These are phyloP conservation scores for Anoplius nigerrimus DNA, from an alignment of 2,888 invertebrate species.

Conservation along the genomic window DNA sequence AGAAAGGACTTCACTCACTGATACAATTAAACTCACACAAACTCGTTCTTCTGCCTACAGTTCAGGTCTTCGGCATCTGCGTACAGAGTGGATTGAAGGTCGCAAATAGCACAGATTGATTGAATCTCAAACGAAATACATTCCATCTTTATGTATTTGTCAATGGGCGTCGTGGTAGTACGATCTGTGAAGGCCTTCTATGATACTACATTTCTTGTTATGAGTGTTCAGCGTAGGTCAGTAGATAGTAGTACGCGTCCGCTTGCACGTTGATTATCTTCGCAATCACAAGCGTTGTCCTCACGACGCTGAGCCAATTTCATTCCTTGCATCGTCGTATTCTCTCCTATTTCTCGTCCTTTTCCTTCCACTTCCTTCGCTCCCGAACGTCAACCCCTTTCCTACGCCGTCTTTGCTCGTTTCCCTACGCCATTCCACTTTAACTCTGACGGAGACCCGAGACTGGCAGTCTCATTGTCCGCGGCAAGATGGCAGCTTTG, in stretches of 20 bases:
- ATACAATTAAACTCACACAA: conserved; percentile 6
- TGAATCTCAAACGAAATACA: too few relatives aligned
- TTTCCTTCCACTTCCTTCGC: neutral
- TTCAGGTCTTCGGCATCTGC: too few relatives aligned
- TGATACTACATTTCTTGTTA: too few relatives aligned
- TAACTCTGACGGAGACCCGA: conserved; percentile 36
- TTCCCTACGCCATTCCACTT: conserved; percentile 15
- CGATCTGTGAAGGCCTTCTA: too few relatives aligned
- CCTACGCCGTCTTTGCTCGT: conserved; percentile 9
- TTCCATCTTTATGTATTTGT: too few relatives aligned
- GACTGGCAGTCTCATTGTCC: conserved; percentile 47
- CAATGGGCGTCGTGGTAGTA: too few relatives aligned
- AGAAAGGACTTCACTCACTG: conserved; percentile 17
- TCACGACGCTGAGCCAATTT: conserved; percentile 36
- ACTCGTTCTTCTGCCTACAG: too few relatives aligned
- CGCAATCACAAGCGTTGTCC: conserved; percentile 16
- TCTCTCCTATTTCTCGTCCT: neutral
- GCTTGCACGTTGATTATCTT: neutral
- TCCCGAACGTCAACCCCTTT: conserved; percentile 11
- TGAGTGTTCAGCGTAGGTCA: too few relatives aligned
- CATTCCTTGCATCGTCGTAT: conserved; percentile 25
- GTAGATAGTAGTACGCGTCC: too few relatives aligned
- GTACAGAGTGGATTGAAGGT: too few relatives aligned
- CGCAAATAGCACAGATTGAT: too few relatives aligned
- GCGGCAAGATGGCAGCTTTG: conserved; percentile 47